These are phyloP conservation scores for Odontomachus brunneus DNA, from an alignment of 1,140 invertebrate species.

Conservation along the genomic window DNA sequence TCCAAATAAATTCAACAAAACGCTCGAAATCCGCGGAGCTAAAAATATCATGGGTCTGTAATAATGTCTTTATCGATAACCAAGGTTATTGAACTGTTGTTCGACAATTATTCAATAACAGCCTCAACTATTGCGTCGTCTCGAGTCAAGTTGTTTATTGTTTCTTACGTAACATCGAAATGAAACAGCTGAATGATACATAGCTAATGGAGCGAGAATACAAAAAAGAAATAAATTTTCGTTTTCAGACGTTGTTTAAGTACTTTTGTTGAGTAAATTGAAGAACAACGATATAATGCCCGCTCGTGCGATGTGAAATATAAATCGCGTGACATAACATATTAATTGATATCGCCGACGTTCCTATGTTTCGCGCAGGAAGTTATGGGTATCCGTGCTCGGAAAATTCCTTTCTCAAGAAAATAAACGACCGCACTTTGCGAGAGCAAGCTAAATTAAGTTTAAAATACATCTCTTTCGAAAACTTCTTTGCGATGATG, in stretches of 20 bases:
- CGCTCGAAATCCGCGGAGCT: not conserved
- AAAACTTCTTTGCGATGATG: not conserved
- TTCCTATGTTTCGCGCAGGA: not conserved
- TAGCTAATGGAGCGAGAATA: too few species aligned
- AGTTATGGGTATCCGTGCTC: not conserved
- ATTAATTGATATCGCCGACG: not conserved
- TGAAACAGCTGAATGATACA: too few species aligned
- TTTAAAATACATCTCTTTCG: not conserved
- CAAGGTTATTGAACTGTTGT: too few species aligned
- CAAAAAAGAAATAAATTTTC: too few species aligned
- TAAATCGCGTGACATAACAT: not conserved
- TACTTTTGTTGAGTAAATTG: too few species aligned
- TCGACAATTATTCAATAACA: too few species aligned
- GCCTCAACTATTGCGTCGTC: too few species aligned
- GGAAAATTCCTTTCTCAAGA: not conserved
- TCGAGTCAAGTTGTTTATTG: too few species aligned
- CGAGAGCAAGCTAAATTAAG: not conserved
- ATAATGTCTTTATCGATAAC: not conserved
- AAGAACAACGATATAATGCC: too few species aligned
- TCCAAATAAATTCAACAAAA: conserved; percentile 9
- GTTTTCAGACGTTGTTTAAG: too few species aligned
- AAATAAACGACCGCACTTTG: not conserved
- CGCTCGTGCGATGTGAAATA: not conserved
- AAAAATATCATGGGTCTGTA: not conserved
- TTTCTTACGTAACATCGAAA: too few species aligned